Base-by-base conservation (phyloP, 2,797 vertebrate species). In the Hydrocynus forskahlii region DNA sequence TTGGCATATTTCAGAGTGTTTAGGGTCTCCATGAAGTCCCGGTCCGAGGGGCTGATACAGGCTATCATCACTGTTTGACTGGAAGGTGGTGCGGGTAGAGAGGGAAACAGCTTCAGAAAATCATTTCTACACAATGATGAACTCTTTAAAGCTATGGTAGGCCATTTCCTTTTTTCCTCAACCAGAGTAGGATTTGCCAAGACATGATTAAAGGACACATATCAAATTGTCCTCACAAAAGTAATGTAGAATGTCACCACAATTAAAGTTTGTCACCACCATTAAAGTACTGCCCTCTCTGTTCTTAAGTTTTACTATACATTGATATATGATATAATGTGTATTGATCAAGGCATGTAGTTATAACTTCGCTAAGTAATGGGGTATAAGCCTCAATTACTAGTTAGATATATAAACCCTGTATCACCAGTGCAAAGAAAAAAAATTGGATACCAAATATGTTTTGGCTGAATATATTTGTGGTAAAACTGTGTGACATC, bases 41-140 rank as follows among this genome's bases (percentile, higher is more conserved):
- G 92, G 86, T 99, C 98, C 0, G 98, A 99, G 9, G 97, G 97
- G 89, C 97, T 99, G 91, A 98, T 95, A 64, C 98, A 99, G 0
- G 97, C 98, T 79, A 99, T 99, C 98, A 99, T 99, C 82, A 99
- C 88, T 0, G 98, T 99, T 93, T 99, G 98, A 90, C 98, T 99
- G 90, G 0, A 90, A 87, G 77, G 71, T 60, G 29, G 14, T 13
- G 12, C 7, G 25, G 23, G 68, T 12, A 68, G 7, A 48, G 0
- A 52, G n/a, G 57, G 4, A 71, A 66, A 68, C 2, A 16, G 13
- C 52, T 38, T 16, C 17, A 78, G 35, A 57, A 64, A 29, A 57
- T 16, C 55, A n/a, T 21, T 16, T 19, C n/a, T 7, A 45, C 5
- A 45, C 43, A 45, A 45, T 45, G 5, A 19, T 17, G 13, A 19